Evolutionary conservation across 2,113 vertebrate genomes (phyloP).

Genomic region (Numenius arquata): DNA sequence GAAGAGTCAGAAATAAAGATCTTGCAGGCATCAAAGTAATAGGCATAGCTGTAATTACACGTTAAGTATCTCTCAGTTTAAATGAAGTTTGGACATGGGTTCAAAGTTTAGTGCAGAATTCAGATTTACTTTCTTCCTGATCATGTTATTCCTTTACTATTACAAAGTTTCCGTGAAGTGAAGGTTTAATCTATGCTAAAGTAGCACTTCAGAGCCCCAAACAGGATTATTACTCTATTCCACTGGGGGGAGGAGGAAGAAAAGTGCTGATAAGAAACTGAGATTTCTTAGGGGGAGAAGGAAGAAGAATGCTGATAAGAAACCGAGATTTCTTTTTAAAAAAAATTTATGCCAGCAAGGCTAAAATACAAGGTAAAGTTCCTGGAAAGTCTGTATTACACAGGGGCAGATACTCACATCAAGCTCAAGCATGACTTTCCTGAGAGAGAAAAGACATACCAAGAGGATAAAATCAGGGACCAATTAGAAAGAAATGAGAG

Average conservation of each 20-base stretch:
- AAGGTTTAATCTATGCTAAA: neutral
- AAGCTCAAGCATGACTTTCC: neutral
- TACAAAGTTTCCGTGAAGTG: neutral
- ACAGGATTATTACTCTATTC: neutral
- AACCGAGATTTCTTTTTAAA: neutral
- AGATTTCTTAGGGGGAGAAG: neutral
- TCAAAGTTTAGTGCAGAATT: neutral
- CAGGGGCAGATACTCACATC: neutral
- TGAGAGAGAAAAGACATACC: neutral
- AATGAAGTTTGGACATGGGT: neutral
- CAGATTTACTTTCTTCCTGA: neutral
- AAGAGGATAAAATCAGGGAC: neutral
- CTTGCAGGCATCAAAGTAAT: neutral
- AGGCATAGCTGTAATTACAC: neutral
- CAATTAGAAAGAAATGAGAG: neutral
- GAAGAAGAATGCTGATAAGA: neutral
- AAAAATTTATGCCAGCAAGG: neutral
- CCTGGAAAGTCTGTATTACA: neutral
- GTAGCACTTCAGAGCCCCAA: neutral
- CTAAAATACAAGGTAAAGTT: neutral
- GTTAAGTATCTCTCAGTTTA: neutral
- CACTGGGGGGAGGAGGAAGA: neutral
- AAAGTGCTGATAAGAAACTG: neutral
- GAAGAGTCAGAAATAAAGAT: slow-evolving; percentile 2
- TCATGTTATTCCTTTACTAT: neutral